Percentiles rank a stretch among this genome's conserved stretches.
These are phyloP conservation scores for Laterallus jamaicensis DNA, from an alignment of 2,113 vertebrate species.

Conservation along the genomic window DNA sequence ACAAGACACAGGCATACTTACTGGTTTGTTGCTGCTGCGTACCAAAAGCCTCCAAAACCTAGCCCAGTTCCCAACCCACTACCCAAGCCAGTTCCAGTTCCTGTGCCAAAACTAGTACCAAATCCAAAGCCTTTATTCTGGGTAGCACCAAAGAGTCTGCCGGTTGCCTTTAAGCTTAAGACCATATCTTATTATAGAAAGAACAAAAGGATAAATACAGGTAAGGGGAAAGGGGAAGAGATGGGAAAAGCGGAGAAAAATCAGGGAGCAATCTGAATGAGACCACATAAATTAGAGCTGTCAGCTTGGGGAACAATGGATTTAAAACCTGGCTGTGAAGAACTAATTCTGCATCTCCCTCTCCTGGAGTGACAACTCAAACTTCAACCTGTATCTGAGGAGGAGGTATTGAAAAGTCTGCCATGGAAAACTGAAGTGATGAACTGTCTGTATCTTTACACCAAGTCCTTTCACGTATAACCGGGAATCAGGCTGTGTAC, in stretches of 20 bases:
- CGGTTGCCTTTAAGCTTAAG: not conserved
- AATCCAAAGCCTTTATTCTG: slow-evolving; percentile 98
- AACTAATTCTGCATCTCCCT: not conserved
- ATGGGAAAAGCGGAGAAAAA: not conserved
- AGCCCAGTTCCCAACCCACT: slow-evolving; percentile 85
- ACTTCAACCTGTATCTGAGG: not conserved
- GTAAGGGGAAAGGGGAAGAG: not conserved
- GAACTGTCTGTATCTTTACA: not conserved
- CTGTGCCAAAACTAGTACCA: slow-evolving; percentile 85
- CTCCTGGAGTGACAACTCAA: not conserved
- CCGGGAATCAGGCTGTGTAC: not conserved
- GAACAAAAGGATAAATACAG: not conserved
- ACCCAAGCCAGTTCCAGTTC: slow-evolving; percentile 84
- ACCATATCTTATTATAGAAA: not conserved
- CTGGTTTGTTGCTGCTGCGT: slow-evolving; percentile 82
- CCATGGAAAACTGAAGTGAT: not conserved
- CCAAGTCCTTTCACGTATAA: fast-evolving
- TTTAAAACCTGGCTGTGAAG: not conserved
- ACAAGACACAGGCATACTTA: slow-evolving; percentile 57
- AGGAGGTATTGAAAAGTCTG: not conserved
- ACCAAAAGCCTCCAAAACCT: slow-evolving; percentile 88
- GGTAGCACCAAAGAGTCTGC: slow-evolving; percentile 85
- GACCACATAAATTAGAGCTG: not conserved
- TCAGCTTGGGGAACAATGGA: not conserved
- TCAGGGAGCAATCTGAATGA: not conserved